Evolutionary conservation across 2,888 invertebrate species (phyloP).

Genomic region (Lutraria lutraria): DNA sequence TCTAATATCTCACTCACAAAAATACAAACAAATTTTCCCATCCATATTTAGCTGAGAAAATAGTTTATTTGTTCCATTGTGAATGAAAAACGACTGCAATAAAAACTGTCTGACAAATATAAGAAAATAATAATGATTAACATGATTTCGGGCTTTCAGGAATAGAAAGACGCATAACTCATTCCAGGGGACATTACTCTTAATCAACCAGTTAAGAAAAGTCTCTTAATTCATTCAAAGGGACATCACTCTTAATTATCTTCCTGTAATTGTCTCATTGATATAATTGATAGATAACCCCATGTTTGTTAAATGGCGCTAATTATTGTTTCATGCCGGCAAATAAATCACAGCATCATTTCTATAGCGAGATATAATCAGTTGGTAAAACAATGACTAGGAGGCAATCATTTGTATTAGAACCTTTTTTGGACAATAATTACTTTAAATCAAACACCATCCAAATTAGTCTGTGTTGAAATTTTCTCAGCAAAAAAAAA

Average conservation of each 20-base stretch:
- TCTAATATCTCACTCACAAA: background rate
- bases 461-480: constrained; percentile 19
- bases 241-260: constrained; percentile 57
- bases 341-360: constrained; percentile 53
- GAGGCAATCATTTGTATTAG: constrained; percentile 38
- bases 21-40: constrained; percentile 1
- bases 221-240: constrained; percentile 34
- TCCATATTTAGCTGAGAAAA: constrained; percentile 27
- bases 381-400: constrained; percentile 23
- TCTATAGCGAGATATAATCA: constrained; percentile 31
- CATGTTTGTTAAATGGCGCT: constrained; percentile 56
- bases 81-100: constrained; percentile 49
- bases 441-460: constrained; percentile 8
- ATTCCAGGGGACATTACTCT: constrained; percentile 60
- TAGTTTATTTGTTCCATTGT: constrained; percentile 24
- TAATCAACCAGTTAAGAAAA: constrained; percentile 49
- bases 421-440: constrained; percentile 23
- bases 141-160: constrained; percentile 32
- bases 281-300: constrained; percentile 59
- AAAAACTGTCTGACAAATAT: constrained; percentile 53
- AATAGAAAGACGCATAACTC: constrained; percentile 47
- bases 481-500: background rate
- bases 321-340: constrained; percentile 55
- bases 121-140: constrained; percentile 53
- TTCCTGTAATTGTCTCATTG: constrained; percentile 51